Base-by-base conservation (phyloP, 2,113 vertebrate genomes). In the Maccullochella peelii region DNA sequence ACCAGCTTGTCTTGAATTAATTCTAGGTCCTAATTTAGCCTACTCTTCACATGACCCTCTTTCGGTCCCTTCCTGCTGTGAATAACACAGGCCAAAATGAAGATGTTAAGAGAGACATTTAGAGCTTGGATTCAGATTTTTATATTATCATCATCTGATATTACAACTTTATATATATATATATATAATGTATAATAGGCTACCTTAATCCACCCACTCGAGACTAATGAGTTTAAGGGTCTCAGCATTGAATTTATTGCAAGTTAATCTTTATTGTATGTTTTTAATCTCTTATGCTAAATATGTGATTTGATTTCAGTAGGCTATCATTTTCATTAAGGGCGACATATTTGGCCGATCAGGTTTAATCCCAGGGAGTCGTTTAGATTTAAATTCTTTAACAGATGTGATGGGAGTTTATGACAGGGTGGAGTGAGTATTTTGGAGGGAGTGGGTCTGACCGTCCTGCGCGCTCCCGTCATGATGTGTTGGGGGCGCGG, bases 401-500 rank as follows among this genome's bases (percentile, higher is more conserved):
- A 2, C 80, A 82, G 67, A 61, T 81, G 72, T 73, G 77, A 25
- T 71, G 63, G 33, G 62, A 33, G 12, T 74, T 79, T 38, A 57
- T 75, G 62, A 54, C 75, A 68, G 80, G 79, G 77, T 66, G 88
- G 73, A 49, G 75, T 59, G 47, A 5, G 10, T 40, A 2, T 52
- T 59, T 77, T 47, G 25, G 50, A 36, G 83, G 78, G 71, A 82
- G 76, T 69, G 74, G 73, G 76, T 57, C 79, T 76, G 69, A 77
- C n/a, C 33, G 54, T n/a, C 49, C 49, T 66, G 54, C 89, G 82
- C 91, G 89, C 77, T 74, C 83, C 77, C 75, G 33, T 33, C 33
- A 14, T 87, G 87, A 86, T 86, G 90, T 86, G 89, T 82, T 89
- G 92, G 82, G 84, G 47, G 75, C 84, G 89, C 91, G 85, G n/a